A percentile compares a stretch with the other conserved stretches of the same genome.
phyloP scores from a whole-genome alignment of 2,888 invertebrate genomes.

The Ametastegia equiseti region DNA sequence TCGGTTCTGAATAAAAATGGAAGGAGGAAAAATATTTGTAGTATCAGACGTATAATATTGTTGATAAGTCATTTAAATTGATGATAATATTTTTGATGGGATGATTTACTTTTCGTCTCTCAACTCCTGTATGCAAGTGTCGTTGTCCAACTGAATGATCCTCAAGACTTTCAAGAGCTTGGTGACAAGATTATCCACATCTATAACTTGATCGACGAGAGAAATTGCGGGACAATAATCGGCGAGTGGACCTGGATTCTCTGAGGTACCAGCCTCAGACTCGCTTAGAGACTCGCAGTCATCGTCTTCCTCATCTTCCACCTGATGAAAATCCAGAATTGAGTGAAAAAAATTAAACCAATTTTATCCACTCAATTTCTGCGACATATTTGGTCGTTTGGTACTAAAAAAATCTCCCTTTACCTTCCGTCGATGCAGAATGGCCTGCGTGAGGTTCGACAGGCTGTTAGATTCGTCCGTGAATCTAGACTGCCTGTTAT shows the following conservation, averaged over 20 bases:
- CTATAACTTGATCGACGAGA: constrained; percentile 85
- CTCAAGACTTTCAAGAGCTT: constrained; percentile 85
- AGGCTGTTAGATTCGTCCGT: constrained; percentile 81
- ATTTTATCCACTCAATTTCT: neutral
- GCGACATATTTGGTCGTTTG: neutral
- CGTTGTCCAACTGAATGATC: constrained; percentile 85
- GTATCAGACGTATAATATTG: no score
- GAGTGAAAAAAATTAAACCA: neutral
- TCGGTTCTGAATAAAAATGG: constrained; percentile 61
- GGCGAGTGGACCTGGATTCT: constrained; percentile 72
- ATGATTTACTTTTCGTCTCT: constrained; percentile 81
- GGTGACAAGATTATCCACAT: constrained; percentile 86
- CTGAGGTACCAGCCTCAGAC: constrained; percentile 76
- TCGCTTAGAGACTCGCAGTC: constrained; percentile 73
- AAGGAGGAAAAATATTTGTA: neutral
- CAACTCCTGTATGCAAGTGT: constrained; percentile 82
- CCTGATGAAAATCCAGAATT: constrained; percentile 59
- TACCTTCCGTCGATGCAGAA: constrained; percentile 83
- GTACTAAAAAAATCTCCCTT: neutral
- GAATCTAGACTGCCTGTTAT: constrained; percentile 61
- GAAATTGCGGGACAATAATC: constrained; percentile 80
- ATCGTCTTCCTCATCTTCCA: constrained; percentile 72
- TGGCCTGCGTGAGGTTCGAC: constrained; percentile 88
- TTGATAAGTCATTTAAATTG: no score
- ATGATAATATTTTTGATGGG: no score